phyloP scores from a whole-genome alignment of 2,888 invertebrate genomes.

The Hermodice carunculata region DNA sequence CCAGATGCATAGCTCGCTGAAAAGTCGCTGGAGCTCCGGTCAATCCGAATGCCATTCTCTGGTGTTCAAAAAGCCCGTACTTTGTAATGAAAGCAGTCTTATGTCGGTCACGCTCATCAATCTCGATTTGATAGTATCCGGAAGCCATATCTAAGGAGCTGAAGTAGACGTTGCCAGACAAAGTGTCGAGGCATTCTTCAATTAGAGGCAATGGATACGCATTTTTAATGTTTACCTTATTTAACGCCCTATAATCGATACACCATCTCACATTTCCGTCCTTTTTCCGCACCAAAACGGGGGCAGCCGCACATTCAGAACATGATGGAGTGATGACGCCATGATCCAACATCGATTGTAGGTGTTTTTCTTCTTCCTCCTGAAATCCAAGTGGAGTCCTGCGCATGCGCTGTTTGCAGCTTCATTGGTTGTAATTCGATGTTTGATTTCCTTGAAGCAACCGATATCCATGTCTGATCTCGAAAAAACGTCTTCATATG shows the following conservation, averaged over 20 bases:
- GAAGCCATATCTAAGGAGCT: not conserved
- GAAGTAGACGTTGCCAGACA: not conserved
- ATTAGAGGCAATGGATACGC: not conserved
- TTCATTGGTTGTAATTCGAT: too few relatives aligned
- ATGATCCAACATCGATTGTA: not conserved
- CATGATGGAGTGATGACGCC: not conserved
- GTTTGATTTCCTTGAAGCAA: too few relatives aligned
- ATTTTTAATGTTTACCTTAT: not conserved
- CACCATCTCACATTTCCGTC: not conserved
- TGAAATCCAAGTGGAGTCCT: not conserved
- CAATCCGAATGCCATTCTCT: constrained; percentile 5
- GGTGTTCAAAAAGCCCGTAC: not conserved
- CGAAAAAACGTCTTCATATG: too few relatives aligned
- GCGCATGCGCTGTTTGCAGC: too few relatives aligned
- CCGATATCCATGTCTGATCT: too few relatives aligned
- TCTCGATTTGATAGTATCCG: not conserved
- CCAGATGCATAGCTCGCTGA: not conserved
- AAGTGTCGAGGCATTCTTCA: not conserved
- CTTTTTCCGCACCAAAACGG: not conserved
- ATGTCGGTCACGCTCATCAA: not conserved
- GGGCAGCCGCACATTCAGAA: not conserved
- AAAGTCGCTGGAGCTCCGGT: not conserved
- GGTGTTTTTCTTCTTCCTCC: not conserved
- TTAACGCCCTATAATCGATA: constrained; percentile 3
- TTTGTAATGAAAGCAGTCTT: constrained; percentile 9